A percentile compares a stretch with the other conserved stretches of the same genome.
These are phyloP conservation scores for Scaeva pyrastri DNA, from an alignment of 2,888 invertebrate species.

Conservation along the genomic window DNA sequence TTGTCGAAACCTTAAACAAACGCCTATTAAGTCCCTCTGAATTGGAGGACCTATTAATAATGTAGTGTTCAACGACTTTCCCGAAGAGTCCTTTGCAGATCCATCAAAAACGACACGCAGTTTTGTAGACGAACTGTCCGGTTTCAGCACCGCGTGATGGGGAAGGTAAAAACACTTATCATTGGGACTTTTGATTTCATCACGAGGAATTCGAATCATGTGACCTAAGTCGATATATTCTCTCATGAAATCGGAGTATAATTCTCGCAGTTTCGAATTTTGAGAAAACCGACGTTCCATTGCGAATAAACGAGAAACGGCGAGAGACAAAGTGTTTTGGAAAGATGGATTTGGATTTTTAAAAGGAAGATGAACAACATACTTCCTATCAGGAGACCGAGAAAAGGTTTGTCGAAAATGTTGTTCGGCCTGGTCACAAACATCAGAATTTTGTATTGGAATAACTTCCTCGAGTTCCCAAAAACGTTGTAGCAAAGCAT, in stretches of 20 bases:
- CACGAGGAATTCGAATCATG: constrained; percentile 21
- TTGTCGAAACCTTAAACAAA: constrained; percentile 15
- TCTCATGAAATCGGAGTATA: constrained; percentile 32
- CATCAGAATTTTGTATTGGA: neutral
- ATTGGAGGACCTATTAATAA: constrained; percentile 32
- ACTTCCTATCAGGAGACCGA: constrained; percentile 37
- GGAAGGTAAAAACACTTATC: constrained; percentile 14
- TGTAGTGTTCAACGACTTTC: constrained; percentile 32
- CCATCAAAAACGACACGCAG: constrained; percentile 18
- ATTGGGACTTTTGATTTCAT: neutral
- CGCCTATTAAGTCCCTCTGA: neutral
- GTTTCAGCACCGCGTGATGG: constrained; percentile 33
- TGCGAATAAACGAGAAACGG: neutral
- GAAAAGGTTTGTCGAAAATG: constrained; percentile 23
- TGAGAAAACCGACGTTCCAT: constrained; percentile 16
- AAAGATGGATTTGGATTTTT: constrained; percentile 27
- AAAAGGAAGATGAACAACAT: constrained; percentile 39
- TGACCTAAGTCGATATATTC: constrained; percentile 30
- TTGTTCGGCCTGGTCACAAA: constrained; percentile 23
- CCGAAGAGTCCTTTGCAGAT: constrained; percentile 41
- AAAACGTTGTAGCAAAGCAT: neutral
- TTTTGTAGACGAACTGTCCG: constrained; percentile 30
- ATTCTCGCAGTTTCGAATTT: neutral
- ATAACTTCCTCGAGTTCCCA: constrained; percentile 21
- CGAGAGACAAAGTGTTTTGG: constrained; percentile 22